These are phyloP conservation scores for Lymantria monacha DNA, from an alignment of 2,888 invertebrate genomes.

Conservation along the genomic window DNA sequence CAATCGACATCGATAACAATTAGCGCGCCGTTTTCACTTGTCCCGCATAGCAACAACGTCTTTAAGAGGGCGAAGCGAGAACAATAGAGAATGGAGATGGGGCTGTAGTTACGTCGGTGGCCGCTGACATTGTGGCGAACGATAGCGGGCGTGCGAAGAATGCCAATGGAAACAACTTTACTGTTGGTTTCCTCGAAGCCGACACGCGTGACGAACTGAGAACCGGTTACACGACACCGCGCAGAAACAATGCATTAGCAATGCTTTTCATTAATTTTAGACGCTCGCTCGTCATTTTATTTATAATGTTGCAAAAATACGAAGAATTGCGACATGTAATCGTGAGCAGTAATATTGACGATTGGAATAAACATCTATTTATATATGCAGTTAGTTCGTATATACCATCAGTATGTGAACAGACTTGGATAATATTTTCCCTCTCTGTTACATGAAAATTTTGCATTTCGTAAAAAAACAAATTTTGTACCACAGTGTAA, in stretches of 20 bases:
- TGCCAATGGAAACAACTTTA: slow-evolving; percentile 68
- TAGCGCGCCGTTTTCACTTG: slow-evolving; percentile 46
- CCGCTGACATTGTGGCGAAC: slow-evolving; percentile 51
- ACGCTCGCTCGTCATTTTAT: slow-evolving; percentile 42
- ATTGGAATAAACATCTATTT: slow-evolving; percentile 36
- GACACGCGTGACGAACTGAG: slow-evolving; percentile 66
- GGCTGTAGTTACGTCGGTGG: slow-evolving; percentile 40
- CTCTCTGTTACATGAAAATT: too few relatives aligned
- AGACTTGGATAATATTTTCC: slow-evolving; percentile 11
- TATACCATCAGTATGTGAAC: slow-evolving; percentile 32
- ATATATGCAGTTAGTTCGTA: slow-evolving; percentile 17
- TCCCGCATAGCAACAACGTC: slow-evolving; percentile 44
- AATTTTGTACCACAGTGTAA: too few relatives aligned
- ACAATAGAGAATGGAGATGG: slow-evolving; percentile 57
- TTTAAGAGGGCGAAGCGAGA: slow-evolving; percentile 34
- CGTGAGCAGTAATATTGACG: slow-evolving; percentile 31
- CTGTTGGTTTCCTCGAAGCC: slow-evolving; percentile 74
- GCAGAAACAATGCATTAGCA: slow-evolving; percentile 68
- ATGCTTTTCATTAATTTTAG: slow-evolving; percentile 66
- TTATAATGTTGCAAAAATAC: slow-evolving; percentile 46
- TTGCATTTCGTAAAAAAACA: too few relatives aligned
- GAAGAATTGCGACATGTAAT: slow-evolving; percentile 35
- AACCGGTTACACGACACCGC: slow-evolving; percentile 71
- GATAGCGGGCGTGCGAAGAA: slow-evolving; percentile 65
- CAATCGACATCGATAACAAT: slow-evolving; percentile 45